Conservation (phyloP, 2,888 invertebrate genomes). For the Eutolmus rufibarbis region DNA sequence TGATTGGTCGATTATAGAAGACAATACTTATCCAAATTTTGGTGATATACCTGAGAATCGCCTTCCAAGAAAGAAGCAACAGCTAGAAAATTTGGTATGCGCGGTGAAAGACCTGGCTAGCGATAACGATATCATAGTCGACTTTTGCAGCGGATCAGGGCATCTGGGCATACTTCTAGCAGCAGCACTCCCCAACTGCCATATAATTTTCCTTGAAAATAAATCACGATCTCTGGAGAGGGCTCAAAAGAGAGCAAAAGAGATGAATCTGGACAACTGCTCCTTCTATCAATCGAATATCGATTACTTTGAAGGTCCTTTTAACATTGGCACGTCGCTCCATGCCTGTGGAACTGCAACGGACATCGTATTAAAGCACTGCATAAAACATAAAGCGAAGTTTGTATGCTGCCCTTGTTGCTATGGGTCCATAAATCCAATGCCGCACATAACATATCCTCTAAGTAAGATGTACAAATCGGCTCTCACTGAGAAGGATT, state of each 20-base stretch:
- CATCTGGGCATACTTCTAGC: slow-evolving; percentile 90
- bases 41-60: slow-evolving; percentile 81
- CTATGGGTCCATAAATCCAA: slow-evolving; percentile 86
- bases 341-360: slow-evolving; percentile 96
- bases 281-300: slow-evolving; percentile 87
- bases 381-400: slow-evolving; percentile 76
- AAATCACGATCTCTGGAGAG: slow-evolving; percentile 84
- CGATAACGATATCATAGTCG: slow-evolving; percentile 78
- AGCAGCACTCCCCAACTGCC: slow-evolving; percentile 77
- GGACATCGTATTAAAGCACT: slow-evolving; percentile 88
- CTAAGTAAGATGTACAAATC: slow-evolving; percentile 71
- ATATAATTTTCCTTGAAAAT: slow-evolving; percentile 86
- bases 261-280: slow-evolving; percentile 76
- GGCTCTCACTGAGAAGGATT: slow-evolving; percentile 67
- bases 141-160: slow-evolving; percentile 94
- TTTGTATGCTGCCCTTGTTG: slow-evolving; percentile 95
- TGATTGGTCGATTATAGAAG: slow-evolving; percentile 67
- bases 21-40: slow-evolving; percentile 77
- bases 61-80: slow-evolving; percentile 80
- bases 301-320: slow-evolving; percentile 82
- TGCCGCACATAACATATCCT: slow-evolving; percentile 83
- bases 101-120: slow-evolving; percentile 77
- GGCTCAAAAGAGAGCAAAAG: slow-evolving; percentile 74
- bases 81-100: slow-evolving; percentile 82
- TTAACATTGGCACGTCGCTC: slow-evolving; percentile 86